phyloP scores from a whole-genome alignment of 2,888 invertebrate genomes.

The Colostygia pectinataria region DNA sequence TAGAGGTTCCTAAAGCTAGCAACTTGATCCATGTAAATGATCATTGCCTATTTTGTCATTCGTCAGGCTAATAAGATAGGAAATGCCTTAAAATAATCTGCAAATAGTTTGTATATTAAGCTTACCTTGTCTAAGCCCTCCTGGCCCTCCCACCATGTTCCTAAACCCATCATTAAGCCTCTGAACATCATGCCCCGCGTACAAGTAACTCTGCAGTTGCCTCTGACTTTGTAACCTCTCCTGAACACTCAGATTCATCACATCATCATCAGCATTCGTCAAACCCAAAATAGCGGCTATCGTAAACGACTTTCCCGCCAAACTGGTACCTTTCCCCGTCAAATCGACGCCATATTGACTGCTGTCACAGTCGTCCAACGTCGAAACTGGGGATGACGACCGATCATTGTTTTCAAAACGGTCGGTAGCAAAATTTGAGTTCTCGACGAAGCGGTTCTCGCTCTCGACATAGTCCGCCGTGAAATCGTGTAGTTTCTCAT shows the following conservation, averaged over 20 bases:
- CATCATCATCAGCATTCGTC: conserved; percentile 79
- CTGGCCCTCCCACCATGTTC: conserved; percentile 58
- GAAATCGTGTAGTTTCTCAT: conserved; percentile 41
- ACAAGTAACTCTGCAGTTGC: conserved; percentile 69
- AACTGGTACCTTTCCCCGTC: conserved; percentile 69
- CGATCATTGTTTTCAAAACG: conserved; percentile 53
- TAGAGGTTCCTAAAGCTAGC: too few relatives aligned
- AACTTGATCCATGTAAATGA: too few relatives aligned
- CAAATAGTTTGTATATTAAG: neutral
- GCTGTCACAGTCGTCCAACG: conserved; percentile 67
- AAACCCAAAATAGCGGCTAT: conserved; percentile 94
- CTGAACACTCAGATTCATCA: conserved; percentile 82
- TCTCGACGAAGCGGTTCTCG: conserved; percentile 39
- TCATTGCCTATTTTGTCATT: too few relatives aligned
- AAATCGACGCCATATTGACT: conserved; percentile 72
- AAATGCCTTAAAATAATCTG: too few relatives aligned
- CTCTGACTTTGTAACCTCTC: conserved; percentile 71
- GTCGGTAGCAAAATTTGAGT: conserved; percentile 6
- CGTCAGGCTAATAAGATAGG: too few relatives aligned
- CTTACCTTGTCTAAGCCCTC: conserved; percentile 66
- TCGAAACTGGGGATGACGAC: conserved; percentile 65
- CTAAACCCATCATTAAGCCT: conserved; percentile 69
- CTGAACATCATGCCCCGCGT: conserved; percentile 69
- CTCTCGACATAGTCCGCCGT: conserved; percentile 38
- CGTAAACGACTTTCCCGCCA: conserved; percentile 89